Evolutionary conservation across 2,888 invertebrate species (phyloP).

Genomic region (Nineta flava): DNA sequence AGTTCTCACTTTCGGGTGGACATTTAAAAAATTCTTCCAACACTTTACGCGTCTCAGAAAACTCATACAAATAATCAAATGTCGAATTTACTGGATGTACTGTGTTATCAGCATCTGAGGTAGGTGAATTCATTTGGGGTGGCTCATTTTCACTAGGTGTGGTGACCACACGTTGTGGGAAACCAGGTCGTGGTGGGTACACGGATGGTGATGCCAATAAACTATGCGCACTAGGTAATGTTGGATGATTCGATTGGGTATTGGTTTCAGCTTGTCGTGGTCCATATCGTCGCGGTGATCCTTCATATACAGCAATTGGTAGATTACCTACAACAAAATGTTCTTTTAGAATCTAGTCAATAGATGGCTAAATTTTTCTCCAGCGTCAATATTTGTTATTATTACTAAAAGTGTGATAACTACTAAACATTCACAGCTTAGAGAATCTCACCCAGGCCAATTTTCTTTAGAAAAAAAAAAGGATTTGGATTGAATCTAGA

Average conservation of each 20-base stretch:
- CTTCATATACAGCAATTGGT: conserved; percentile 88
- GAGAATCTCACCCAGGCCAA: too few species aligned
- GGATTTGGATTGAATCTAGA: too few species aligned
- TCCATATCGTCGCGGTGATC: conserved; percentile 77
- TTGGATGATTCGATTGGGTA: conserved; percentile 24
- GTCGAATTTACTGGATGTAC: conserved; percentile 34
- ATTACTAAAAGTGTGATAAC: too few species aligned
- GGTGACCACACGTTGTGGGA: conserved; percentile 53
- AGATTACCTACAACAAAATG: conserved; percentile 43
- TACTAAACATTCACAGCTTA: too few species aligned
- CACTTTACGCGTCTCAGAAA: conserved; percentile 83
- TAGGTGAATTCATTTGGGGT: not conserved
- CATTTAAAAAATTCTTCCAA: conserved; percentile 84
- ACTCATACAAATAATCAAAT: conserved; percentile 81
- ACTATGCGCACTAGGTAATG: conserved; percentile 38
- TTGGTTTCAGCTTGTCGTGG: conserved; percentile 32
- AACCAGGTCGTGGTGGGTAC: conserved; percentile 70
- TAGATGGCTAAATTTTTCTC: too few species aligned
- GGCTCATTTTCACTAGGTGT: conserved; percentile 24
- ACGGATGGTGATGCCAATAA: conserved; percentile 46
- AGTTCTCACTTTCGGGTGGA: conserved; percentile 47
- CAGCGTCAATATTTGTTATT: too few species aligned
- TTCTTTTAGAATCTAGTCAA: too few species aligned
- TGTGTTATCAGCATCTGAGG: conserved; percentile 5
- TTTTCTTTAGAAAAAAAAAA: too few species aligned